Evolutionary conservation across 64 coral and sea anemone species (phyloP).

Genomic region (Stichodactyla helianthus): DNA sequence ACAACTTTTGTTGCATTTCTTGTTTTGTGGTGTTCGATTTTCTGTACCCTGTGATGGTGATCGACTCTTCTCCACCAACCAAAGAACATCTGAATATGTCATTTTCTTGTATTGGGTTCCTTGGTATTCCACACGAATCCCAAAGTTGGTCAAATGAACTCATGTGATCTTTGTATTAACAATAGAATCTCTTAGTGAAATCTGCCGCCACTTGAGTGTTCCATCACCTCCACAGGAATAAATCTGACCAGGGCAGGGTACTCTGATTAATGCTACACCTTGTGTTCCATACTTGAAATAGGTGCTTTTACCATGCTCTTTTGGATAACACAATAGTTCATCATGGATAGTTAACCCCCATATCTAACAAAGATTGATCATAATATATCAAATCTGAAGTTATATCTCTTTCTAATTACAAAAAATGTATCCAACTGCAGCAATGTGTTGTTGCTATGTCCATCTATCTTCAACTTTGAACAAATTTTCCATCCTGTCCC

Average conservation of each 20-base stretch:
- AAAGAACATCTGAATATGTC: slow-evolving; percentile 47
- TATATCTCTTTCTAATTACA: too few species aligned
- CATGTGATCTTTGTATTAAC: slow-evolving; percentile 48
- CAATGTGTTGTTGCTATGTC: too few species aligned
- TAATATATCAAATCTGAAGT: not conserved
- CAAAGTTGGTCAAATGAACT: not conserved
- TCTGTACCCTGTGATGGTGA: not conserved
- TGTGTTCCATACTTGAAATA: slow-evolving; percentile 96
- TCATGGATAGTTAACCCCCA: slow-evolving; percentile 89
- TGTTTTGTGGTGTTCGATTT: not conserved
- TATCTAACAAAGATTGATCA: slow-evolving; percentile 41
- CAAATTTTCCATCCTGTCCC: too few species aligned
- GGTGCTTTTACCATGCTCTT: slow-evolving; percentile 83
- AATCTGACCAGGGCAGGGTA: slow-evolving; percentile 69
- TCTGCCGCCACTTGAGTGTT: slow-evolving; percentile 83
- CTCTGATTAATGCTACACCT: slow-evolving; percentile 68
- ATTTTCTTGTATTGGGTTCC: not conserved
- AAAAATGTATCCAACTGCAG: too few species aligned
- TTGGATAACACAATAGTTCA: slow-evolving; percentile 67
- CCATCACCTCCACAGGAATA: slow-evolving; percentile 97
- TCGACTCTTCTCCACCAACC: slow-evolving; percentile 80
- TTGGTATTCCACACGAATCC: not conserved
- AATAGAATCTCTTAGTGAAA: slow-evolving; percentile 81
- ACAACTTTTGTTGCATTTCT: not conserved
- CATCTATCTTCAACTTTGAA: too few species aligned